Percentiles rank a stretch among this genome's conserved stretches.
Evolutionary conservation across 2,888 invertebrate species (phyloP).

Genomic region (Syrphus vitripennis): DNA sequence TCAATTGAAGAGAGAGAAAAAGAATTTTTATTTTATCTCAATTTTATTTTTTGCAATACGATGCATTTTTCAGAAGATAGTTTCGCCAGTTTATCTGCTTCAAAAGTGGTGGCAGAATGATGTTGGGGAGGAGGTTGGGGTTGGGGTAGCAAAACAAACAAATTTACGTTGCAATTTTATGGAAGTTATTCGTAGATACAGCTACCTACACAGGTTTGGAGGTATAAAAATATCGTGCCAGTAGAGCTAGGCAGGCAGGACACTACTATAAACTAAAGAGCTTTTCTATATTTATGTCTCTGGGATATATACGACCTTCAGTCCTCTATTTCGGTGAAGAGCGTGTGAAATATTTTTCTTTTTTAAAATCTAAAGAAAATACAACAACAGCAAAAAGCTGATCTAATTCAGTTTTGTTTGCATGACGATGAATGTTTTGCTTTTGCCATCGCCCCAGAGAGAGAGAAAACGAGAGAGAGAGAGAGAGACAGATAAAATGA

Average conservation of each 20-base stretch:
- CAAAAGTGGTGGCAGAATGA: neutral
- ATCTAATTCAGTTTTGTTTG: constrained; percentile 58
- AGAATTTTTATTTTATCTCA: constrained; percentile 13
- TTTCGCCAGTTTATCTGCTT: constrained; percentile 56
- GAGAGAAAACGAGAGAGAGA: constrained; percentile 2
- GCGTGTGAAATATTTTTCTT: constrained; percentile 60
- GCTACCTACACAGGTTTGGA: neutral
- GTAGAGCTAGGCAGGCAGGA: neutral
- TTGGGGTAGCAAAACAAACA: constrained; percentile 44
- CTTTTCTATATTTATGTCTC: constrained; percentile 64
- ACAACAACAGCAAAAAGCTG: constrained; percentile 19
- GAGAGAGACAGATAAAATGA: neutral
- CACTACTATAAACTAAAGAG: constrained; percentile 44
- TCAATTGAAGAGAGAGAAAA: neutral
- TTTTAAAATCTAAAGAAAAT: constrained; percentile 17
- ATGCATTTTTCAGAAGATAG: constrained; percentile 39
- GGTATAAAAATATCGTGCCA: neutral
- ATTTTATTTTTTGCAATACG: constrained; percentile 3
- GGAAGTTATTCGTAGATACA: constrained; percentile 30
- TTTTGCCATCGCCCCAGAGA: constrained; percentile 69
- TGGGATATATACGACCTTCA: constrained; percentile 62
- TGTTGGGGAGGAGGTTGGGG: too few relatives aligned
- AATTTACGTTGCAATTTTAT: constrained; percentile 64
- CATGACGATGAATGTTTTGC: constrained; percentile 27
- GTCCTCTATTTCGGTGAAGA: neutral